phyloP scores from a whole-genome alignment of 2,113 vertebrate genomes.

The Platichthys stellatus region DNA sequence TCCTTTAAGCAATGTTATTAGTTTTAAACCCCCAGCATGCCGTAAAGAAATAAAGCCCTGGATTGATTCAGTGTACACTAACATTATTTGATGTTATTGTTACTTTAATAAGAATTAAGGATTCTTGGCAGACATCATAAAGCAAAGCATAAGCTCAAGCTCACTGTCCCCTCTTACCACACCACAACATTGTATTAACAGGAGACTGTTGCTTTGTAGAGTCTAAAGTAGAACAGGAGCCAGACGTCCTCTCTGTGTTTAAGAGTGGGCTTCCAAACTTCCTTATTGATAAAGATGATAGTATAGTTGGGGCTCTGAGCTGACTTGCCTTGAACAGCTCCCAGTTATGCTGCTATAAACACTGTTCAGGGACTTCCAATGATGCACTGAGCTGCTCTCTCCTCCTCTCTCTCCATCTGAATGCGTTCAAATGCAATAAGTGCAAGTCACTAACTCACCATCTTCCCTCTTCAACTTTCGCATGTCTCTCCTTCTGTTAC shows the following conservation, averaged over 20 bases:
- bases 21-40: not conserved
- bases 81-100: not conserved
- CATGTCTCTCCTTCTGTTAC: no score
- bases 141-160: no score
- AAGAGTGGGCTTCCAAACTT: not conserved
- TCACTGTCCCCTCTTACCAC: no score
- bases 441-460: not conserved
- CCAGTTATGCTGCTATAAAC: not conserved
- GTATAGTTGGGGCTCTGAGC: not conserved
- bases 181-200: no score
- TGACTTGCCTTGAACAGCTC: not conserved
- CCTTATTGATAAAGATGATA: not conserved
- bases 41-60: not conserved
- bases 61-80: not conserved
- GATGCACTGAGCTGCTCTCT: not conserved
- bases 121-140: no score
- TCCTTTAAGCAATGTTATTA: no score
- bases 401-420: not conserved
- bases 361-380: not conserved
- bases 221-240: no score
- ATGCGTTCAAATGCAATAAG: not conserved
- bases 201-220: no score
- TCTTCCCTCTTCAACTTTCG: not conserved
- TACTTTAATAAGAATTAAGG: no score
- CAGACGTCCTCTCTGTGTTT: not conserved